Conservation (phyloP, 64 coral and sea anemone species). For the Montipora capricornis region DNA sequence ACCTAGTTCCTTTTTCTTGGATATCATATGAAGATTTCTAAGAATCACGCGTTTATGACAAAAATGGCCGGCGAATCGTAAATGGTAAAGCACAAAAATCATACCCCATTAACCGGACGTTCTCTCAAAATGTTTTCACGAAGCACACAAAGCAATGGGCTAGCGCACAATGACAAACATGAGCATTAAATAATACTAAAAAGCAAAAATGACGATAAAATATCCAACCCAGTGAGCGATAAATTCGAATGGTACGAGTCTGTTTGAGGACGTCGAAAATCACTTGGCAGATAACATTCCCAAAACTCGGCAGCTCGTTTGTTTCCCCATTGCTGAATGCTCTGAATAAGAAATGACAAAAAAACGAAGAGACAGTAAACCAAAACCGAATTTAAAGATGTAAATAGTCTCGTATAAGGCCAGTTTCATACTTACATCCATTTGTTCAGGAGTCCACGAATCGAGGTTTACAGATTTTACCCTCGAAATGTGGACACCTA, state of each 20-base stretch:
- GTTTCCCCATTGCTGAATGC: conserved; percentile 94
- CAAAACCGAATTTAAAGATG: neutral
- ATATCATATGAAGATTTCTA: neutral
- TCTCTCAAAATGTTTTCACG: neutral
- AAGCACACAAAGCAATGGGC: neutral
- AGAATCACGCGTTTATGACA: neutral
- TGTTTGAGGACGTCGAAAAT: conserved; percentile 89
- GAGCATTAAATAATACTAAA: neutral
- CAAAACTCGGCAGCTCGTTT: conserved; percentile 82
- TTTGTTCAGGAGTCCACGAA: conserved; percentile 97
- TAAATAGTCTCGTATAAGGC: neutral
- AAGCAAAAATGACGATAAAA: neutral
- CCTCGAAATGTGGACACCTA: conserved; percentile 97
- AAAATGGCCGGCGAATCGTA: neutral
- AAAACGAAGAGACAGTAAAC: neutral
- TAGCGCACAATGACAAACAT: neutral
- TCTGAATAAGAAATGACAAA: conserved; percentile 44
- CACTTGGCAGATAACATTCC: conserved; percentile 84
- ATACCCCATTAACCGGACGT: neutral
- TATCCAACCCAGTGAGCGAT: neutral
- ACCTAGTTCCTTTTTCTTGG: neutral
- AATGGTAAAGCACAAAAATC: neutral
- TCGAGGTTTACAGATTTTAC: conserved; percentile 98
- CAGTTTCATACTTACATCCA: conserved; percentile 71
- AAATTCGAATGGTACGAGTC: conserved; percentile 84